phyloP scores from a whole-genome alignment of 2,113 vertebrate species.

The Myrmophylax atrothorax region DNA sequence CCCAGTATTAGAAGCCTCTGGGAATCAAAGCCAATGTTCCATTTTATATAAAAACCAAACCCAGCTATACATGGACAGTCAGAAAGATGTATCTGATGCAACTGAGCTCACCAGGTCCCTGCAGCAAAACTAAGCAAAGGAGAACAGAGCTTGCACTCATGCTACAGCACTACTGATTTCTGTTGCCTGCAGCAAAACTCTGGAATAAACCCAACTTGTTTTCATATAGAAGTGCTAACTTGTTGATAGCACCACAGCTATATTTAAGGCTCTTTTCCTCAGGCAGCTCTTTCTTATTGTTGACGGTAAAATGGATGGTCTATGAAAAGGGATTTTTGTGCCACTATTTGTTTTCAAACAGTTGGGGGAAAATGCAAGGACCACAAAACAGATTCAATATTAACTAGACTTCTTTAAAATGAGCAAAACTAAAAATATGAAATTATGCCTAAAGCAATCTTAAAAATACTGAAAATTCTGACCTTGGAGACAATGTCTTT shows the following conservation, averaged over 20 bases:
- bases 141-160: neutral
- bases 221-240: neutral
- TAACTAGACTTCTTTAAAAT: neutral
- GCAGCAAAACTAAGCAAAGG: neutral
- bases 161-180: neutral
- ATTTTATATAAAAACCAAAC: neutral
- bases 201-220: neutral
- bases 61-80: neutral
- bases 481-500: neutral
- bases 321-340: neutral
- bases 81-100: neutral
- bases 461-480: neutral
- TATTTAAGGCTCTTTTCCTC: conserved; percentile 6
- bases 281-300: conserved; percentile 8
- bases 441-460: conserved; percentile 2
- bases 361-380: neutral
- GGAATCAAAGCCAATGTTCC: neutral
- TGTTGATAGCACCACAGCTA: neutral
- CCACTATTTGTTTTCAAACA: neutral
- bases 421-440: neutral
- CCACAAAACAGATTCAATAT: neutral
- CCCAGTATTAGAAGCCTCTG: neutral
- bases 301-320: neutral
- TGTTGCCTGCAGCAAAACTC: neutral
- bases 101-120: neutral